Percentiles rank a stretch among this genome's conserved stretches.
phyloP scores from a whole-genome alignment of 2,113 vertebrate genomes.

The Panurus biarmicus region DNA sequence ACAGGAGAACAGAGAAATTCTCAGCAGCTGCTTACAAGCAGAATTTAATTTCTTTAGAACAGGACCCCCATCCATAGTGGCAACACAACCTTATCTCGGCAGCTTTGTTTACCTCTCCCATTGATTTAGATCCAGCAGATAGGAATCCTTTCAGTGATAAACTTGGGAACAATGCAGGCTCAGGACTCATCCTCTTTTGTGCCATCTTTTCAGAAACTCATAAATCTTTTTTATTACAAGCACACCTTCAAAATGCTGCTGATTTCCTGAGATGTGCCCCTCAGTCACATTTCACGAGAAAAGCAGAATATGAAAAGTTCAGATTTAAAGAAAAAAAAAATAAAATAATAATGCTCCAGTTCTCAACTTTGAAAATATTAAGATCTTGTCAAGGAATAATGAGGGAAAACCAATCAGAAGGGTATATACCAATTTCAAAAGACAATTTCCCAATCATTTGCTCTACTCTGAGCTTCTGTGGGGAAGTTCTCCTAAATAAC shows the following conservation, averaged over 20 bases:
- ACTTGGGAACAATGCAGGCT: neutral
- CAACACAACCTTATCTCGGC: neutral
- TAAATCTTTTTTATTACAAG: neutral
- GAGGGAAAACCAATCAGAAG: neutral
- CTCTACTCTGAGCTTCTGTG: neutral
- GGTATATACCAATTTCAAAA: neutral
- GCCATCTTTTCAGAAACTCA: neutral
- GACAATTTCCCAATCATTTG: conserved; percentile 10
- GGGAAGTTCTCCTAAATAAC: conserved; percentile 34
- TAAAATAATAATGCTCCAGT: neutral
- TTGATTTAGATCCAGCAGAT: neutral
- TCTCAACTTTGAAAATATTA: neutral
- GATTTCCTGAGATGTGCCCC: neutral
- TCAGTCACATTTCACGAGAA: neutral
- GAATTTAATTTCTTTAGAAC: neutral
- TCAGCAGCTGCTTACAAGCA: neutral
- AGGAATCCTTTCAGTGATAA: neutral
- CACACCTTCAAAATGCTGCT: neutral
- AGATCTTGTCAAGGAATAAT: neutral
- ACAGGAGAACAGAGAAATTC: neutral
- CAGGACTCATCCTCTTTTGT: neutral
- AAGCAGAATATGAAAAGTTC: neutral
- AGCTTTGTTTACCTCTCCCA: neutral
- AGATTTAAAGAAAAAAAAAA: neutral
- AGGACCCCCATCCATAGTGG: neutral